Evolutionary conservation across 2,797 vertebrate genomes (phyloP), one percentile per base, ranked within the genome.

Genomic region (Cottoperca gobio): DNA sequence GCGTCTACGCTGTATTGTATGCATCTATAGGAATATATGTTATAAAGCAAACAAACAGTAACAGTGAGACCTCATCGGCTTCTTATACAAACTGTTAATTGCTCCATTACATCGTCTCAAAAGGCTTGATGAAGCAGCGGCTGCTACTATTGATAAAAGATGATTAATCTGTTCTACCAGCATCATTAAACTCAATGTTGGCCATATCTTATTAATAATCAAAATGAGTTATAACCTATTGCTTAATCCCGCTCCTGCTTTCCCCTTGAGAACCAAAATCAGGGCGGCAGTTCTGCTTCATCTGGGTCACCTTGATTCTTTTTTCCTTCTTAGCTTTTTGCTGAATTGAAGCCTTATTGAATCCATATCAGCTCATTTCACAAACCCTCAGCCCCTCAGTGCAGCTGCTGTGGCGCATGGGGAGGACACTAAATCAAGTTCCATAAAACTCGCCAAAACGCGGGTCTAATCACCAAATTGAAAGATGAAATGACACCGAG

Each of bases 381-480:
- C 65, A 72, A 57, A 76, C 57, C 39, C 39, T 55, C 82, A 14
- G 5, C 73, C 37, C 70, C 65, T 58, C 70, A 6, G 14, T 65
- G 77, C 87, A 86, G 85, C 71, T 86, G 85, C 75, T 89, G 79
- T 17, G 78, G 53, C 76, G 60, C 83, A 71, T 6, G 9, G 42
- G 64, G 42, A 48, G 17, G 42, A 48, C 69, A 60, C 78, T 92
- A 92, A 92, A 93, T 93, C 91, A 90, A 67, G 35, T 83, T 77
- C 71, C 78, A 88, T 89, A 88, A 90, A 89, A 86, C 37, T 76
- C 35, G 71, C 73, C 83, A 66, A 90, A 89, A 90, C 77, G 76
- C 59, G 26, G 76, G 42, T 65, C 84, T 91, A 93, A 92, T 94
- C 85, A 91, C 90, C 85, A 90, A 81, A 92, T 88, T 91, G 92